Evolutionary conservation across 64 coral and sea anemone species (phyloP).

Genomic region (Stichodactyla mertensii): DNA sequence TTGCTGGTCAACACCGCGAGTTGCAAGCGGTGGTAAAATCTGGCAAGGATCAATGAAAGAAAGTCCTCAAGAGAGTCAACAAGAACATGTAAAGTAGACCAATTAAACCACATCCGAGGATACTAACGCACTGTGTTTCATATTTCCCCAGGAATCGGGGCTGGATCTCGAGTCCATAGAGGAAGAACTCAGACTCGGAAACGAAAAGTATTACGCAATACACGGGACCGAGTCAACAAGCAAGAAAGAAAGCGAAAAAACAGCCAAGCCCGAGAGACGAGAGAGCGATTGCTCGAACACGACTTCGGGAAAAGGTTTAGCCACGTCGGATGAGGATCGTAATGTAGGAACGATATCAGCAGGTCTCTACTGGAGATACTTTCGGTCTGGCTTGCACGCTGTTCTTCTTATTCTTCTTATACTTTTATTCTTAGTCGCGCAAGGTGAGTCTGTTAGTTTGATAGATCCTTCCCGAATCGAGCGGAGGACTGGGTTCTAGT

Average conservation of each 20-base stretch:
- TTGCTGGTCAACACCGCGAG: too few species aligned
- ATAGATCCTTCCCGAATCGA: background rate
- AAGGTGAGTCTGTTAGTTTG: conserved; percentile 35
- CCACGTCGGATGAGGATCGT: conserved; percentile 57
- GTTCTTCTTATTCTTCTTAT: conserved; percentile 49
- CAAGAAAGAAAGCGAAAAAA: conserved; percentile 1
- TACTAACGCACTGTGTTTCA: background rate
- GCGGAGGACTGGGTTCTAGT: background rate
- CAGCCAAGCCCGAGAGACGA: background rate
- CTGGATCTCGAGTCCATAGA: conserved; percentile 81
- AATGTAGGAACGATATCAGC: conserved; percentile 82
- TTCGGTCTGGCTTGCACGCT: conserved; percentile 72
- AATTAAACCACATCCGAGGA: too few species aligned
- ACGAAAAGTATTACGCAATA: conserved; percentile 77
- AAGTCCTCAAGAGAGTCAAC: too few species aligned
- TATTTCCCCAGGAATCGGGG: conserved; percentile 43
- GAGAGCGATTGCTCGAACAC: background rate
- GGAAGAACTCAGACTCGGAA: conserved; percentile 57
- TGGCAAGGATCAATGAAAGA: too few species aligned
- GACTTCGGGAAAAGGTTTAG: conserved; percentile 21
- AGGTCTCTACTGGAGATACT: conserved; percentile 75
- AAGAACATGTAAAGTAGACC: too few species aligned
- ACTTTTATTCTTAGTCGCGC: conserved; percentile 68
- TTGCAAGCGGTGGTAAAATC: too few species aligned
- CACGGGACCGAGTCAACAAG: conserved; percentile 13